These are phyloP conservation scores for Xyliphius kryptos DNA, from an alignment of 2,113 vertebrate genomes.

Conservation along the genomic window DNA sequence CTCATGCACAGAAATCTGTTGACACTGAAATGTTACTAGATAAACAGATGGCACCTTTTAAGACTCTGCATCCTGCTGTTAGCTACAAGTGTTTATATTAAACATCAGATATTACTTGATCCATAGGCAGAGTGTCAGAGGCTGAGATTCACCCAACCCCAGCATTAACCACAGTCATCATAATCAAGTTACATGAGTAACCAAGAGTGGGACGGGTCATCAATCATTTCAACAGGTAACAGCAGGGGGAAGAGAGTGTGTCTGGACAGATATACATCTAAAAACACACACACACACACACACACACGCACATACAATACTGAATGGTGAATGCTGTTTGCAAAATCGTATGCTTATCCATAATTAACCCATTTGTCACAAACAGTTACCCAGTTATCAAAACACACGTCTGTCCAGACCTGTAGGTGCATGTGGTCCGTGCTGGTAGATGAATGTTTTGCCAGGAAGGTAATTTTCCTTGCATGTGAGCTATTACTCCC, in stretches of 20 bases:
- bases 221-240: slow-evolving; percentile 16
- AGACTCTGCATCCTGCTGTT: too few species aligned
- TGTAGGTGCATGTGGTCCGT: slow-evolving; percentile 33
- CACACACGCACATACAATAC: neutral
- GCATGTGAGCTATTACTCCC: slow-evolving; percentile 43
- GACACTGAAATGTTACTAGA: too few species aligned
- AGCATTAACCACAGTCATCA: too few species aligned
- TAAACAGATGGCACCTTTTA: too few species aligned
- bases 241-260: neutral
- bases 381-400: slow-evolving; percentile 28
- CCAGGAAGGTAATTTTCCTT: slow-evolving; percentile 41
- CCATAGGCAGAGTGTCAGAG: too few species aligned
- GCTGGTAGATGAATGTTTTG: slow-evolving; percentile 33
- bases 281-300: slow-evolving; percentile 29
- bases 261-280: too few species aligned
- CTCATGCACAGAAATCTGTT: too few species aligned
- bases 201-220: slow-evolving; percentile 1
- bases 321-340: slow-evolving; percentile 2
- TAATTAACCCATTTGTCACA: slow-evolving; percentile 33
- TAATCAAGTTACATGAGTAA: too few species aligned
- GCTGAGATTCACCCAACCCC: too few species aligned
- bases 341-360: neutral
- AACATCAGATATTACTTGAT: too few species aligned
- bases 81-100: too few species aligned
- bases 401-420: slow-evolving; percentile 26